phyloP scores from a whole-genome alignment of 2,888 invertebrate species.

The Lacanobia oleracea region DNA sequence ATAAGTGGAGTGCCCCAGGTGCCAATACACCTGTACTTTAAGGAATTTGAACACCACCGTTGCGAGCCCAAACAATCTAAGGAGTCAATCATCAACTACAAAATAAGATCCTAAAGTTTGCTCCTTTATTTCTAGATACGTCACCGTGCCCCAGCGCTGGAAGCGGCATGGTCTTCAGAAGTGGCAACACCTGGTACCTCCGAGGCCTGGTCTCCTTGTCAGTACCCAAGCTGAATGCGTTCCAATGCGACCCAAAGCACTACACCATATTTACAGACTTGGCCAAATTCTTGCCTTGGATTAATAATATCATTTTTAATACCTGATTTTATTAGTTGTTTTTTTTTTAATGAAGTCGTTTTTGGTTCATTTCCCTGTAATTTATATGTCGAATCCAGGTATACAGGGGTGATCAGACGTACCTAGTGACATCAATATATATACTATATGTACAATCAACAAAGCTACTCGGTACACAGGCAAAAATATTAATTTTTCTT shows the following conservation, averaged over 20 bases:
- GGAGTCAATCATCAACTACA: no score
- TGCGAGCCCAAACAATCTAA: no score
- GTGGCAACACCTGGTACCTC: constrained; percentile 12
- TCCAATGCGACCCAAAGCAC: constrained; percentile 33
- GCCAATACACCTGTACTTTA: no score
- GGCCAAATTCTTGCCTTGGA: constrained; percentile 30
- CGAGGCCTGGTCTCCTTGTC: constrained; percentile 39
- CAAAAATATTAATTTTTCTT: no score
- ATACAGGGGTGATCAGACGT: no score
- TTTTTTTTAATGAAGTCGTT: not conserved
- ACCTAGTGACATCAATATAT: no score
- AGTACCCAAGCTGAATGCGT: constrained; percentile 37
- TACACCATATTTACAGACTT: constrained; percentile 37
- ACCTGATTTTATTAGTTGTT: not conserved
- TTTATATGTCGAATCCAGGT: no score
- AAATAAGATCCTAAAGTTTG: not conserved
- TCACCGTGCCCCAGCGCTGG: constrained; percentile 34
- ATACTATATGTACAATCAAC: no score
- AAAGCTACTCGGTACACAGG: no score
- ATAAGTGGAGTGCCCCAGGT: no score
- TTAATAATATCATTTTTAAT: not conserved
- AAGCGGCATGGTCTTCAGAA: constrained; percentile 45
- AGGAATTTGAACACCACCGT: no score
- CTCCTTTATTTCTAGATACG: constrained; percentile 3
- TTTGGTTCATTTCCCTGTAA: not conserved